Evolutionary conservation across 2,113 vertebrate genomes (phyloP).

Genomic region (Holacanthus passer): DNA sequence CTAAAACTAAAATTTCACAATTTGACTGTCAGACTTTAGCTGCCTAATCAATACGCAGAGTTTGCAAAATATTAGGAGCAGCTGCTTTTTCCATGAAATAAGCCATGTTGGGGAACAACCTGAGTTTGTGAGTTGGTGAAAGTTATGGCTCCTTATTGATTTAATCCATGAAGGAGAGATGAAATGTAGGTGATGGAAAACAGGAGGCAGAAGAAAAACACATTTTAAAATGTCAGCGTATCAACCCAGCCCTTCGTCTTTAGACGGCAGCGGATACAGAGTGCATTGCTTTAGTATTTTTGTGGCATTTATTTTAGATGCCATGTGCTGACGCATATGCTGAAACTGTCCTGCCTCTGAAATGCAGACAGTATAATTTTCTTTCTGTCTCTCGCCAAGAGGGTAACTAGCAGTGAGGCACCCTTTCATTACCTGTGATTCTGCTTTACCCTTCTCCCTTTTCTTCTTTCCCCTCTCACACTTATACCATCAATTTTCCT

Average conservation of each 20-base stretch:
- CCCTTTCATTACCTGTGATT: slow-evolving; percentile 28
- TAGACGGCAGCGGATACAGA: neutral
- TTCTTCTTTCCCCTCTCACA: neutral
- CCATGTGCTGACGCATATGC: neutral
- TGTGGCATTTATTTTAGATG: slow-evolving; percentile 25
- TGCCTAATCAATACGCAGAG: slow-evolving; percentile 51
- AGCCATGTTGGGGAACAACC: neutral
- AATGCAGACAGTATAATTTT: slow-evolving; percentile 28
- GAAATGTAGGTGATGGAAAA: slow-evolving; percentile 5
- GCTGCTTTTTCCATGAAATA: slow-evolving; percentile 23
- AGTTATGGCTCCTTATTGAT: slow-evolving; percentile 47
- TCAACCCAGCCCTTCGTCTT: slow-evolving; percentile 15
- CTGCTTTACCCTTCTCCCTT: neutral
- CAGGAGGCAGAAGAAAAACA: neutral
- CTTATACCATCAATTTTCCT: slow-evolving; percentile 10
- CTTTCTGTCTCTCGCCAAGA: slow-evolving; percentile 3
- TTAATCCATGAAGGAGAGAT: slow-evolving; percentile 38
- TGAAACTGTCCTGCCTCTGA: slow-evolving; percentile 17
- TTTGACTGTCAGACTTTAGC: slow-evolving; percentile 29
- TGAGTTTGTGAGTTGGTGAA: slow-evolving; percentile 31
- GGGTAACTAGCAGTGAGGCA: neutral
- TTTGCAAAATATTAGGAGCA: slow-evolving; percentile 32
- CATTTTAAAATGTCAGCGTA: neutral
- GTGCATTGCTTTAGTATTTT: slow-evolving; percentile 2
- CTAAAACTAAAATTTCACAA: slow-evolving; percentile 33